Conservation (phyloP, 2,113 vertebrate species). For the Sturnira hondurensis region DNA sequence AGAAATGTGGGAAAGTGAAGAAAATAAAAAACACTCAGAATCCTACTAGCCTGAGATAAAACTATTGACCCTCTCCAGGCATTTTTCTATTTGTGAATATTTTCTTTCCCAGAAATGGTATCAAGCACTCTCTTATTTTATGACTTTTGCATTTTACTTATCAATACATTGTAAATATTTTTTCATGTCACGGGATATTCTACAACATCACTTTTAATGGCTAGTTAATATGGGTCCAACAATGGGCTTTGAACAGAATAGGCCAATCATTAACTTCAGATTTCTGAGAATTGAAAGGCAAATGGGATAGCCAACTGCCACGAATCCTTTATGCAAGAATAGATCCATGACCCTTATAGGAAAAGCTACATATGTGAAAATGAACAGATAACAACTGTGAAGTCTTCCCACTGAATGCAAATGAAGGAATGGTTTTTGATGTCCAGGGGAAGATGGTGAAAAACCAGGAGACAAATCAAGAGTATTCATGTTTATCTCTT, state of each 20-base stretch:
- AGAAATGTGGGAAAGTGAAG: constrained; percentile 8
- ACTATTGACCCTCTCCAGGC: neutral
- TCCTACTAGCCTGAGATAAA: neutral
- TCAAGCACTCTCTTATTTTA: neutral
- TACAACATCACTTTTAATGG: neutral
- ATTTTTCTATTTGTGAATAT: constrained; percentile 5
- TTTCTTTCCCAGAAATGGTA: neutral
- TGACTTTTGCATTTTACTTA: neutral
- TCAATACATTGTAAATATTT: constrained; percentile 10
- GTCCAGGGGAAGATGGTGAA: neutral
- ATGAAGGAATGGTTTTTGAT: neutral
- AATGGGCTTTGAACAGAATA: constrained; percentile 13
- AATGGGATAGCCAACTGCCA: neutral
- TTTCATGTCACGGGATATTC: constrained; percentile 4
- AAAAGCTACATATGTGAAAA: neutral
- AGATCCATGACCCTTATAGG: neutral
- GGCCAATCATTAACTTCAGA: constrained; percentile 5
- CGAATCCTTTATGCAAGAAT: neutral
- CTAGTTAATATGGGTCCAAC: neutral
- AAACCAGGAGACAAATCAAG: neutral
- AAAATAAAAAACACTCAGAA: neutral
- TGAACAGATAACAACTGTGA: neutral
- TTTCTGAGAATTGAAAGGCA: neutral
- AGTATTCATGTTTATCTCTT: neutral
- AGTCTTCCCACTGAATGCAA: neutral